Conservation (phyloP, 2,888 invertebrate species). For the Eudasyphora cyanicolor region DNA sequence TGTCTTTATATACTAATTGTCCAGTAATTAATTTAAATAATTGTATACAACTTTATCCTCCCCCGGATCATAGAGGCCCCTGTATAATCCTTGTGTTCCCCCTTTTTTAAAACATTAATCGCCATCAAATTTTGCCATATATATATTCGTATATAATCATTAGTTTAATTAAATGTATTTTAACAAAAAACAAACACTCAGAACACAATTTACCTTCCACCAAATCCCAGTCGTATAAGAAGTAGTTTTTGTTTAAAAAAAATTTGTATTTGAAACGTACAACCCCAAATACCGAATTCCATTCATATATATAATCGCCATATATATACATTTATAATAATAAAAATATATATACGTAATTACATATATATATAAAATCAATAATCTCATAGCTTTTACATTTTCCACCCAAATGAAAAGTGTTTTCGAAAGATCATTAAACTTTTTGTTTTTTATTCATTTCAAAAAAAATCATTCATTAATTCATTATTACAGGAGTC, state of each 20-base stretch:
- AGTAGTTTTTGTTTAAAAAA: slow-evolving; percentile 31
- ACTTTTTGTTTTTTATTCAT: not conserved
- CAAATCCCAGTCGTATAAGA: not conserved
- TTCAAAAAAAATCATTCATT: not conserved
- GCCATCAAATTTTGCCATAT: not conserved
- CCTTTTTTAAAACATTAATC: slow-evolving; percentile 12
- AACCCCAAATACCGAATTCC: not conserved
- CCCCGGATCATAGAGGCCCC: not conserved
- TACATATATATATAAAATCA: slow-evolving; percentile 17
- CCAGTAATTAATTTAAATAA: slow-evolving; percentile 53
- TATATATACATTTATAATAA: not conserved
- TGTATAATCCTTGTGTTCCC: slow-evolving; percentile 1
- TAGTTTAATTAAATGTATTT: slow-evolving; percentile 30
- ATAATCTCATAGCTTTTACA: not conserved
- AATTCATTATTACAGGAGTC: not conserved
- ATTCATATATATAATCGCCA: slow-evolving; percentile 28
- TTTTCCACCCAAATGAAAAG: not conserved
- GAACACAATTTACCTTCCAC: not conserved
- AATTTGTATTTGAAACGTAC: slow-evolving; percentile 19
- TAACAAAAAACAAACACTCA: slow-evolving; percentile 3
- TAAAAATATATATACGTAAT: slow-evolving; percentile 4
- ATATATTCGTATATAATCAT: slow-evolving; percentile 12
- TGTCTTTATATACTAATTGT: slow-evolving; percentile 21
- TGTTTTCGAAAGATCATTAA: not conserved
- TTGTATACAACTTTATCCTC: slow-evolving; percentile 34